Evolutionary conservation across 2,113 vertebrate species (phyloP).

Genomic region (Sebastes schlegelii): DNA sequence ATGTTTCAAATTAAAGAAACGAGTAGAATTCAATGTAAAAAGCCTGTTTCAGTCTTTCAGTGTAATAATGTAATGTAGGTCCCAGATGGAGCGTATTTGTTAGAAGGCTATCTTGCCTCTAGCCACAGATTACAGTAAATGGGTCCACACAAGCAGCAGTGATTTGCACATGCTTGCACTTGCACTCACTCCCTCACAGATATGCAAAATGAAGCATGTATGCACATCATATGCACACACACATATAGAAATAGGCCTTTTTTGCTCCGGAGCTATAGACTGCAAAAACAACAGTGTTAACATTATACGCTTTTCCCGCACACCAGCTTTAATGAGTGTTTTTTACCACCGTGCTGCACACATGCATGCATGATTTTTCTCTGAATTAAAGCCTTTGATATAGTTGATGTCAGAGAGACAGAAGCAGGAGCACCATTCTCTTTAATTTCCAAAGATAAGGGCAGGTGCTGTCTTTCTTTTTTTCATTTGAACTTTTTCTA

Average conservation of each 20-base stretch:
- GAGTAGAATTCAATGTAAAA: not conserved
- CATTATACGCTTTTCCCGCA: not conserved
- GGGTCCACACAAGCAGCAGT: constrained; percentile 41
- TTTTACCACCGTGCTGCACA: constrained; percentile 2
- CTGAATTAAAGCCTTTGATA: not conserved
- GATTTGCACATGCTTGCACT: constrained; percentile 47
- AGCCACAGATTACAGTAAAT: constrained; percentile 46
- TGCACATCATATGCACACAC: not conserved
- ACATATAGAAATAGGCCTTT: not conserved
- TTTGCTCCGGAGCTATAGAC: not conserved
- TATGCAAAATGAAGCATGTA: not conserved
- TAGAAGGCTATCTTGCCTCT: constrained; percentile 40
- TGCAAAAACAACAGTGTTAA: constrained; percentile 13
- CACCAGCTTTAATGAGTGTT: constrained; percentile 16
- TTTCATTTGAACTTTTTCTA: constrained; percentile 10
- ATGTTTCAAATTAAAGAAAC: not conserved
- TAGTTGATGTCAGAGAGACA: not conserved
- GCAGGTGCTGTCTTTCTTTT: constrained; percentile 1
- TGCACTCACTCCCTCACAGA: constrained; percentile 10
- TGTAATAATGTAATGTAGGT: not conserved
- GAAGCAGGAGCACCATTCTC: not conserved
- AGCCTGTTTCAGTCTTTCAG: not conserved
- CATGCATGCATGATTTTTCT: not conserved
- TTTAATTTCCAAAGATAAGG: not conserved
- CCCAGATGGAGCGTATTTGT: constrained; percentile 12